Conservation (phyloP, 2,113 vertebrate species). For the Tragelaphus scriptus region DNA sequence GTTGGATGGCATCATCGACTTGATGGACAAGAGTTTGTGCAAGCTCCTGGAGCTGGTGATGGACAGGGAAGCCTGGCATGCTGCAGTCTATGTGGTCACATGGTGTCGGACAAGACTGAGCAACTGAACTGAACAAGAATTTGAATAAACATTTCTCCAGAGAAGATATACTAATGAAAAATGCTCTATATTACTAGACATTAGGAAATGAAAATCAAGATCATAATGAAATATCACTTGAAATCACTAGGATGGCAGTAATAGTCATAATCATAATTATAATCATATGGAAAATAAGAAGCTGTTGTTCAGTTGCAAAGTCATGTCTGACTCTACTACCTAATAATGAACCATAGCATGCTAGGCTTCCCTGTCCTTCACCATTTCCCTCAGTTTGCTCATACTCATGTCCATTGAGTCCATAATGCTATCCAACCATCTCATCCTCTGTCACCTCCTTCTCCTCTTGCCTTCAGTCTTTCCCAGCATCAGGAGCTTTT, state of each 20-base stretch:
- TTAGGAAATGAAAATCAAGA: not conserved
- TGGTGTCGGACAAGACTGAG: not conserved
- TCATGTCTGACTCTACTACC: not conserved
- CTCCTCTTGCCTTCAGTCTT: not conserved
- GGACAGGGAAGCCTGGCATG: not conserved
- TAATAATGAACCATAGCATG: not conserved
- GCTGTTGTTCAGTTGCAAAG: not conserved
- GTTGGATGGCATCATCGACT: not conserved
- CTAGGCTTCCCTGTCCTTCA: not conserved
- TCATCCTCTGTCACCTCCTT: not conserved
- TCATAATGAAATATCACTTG: not conserved
- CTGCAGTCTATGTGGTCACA: not conserved
- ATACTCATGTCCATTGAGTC: not conserved
- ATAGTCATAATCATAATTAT: not conserved
- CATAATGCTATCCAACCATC: not conserved
- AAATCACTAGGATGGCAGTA: not conserved
- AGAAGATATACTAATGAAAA: not conserved
- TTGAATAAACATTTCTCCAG: not conserved
- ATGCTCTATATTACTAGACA: not conserved
- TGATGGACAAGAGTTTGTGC: not conserved
- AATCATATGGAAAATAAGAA: not conserved
- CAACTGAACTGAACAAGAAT: not conserved
- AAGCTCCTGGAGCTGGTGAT: not conserved
- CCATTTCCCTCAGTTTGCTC: not conserved
- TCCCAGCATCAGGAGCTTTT: not conserved